Percentiles rank a stretch among this genome's conserved stretches.
Evolutionary conservation across 2,888 invertebrate genomes (phyloP).

Genomic region (Agelastica alni): DNA sequence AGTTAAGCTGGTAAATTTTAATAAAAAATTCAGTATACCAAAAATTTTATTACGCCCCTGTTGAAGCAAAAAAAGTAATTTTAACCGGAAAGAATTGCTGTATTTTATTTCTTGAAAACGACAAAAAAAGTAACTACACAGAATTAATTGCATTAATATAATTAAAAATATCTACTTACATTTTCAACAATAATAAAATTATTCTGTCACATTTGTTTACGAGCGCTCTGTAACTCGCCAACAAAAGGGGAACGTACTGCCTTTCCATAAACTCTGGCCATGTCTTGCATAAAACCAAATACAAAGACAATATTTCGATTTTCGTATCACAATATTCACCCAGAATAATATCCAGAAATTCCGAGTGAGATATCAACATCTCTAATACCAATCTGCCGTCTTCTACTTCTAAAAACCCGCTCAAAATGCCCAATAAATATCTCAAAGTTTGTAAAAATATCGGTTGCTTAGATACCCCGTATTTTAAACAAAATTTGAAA

Average conservation of each 20-base stretch:
- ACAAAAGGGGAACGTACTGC: constrained; percentile 73
- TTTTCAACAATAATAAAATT: constrained; percentile 71
- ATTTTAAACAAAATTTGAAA: constrained; percentile 68
- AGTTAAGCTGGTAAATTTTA: too few species aligned
- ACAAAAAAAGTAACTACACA: too few species aligned
- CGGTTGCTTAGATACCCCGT: constrained; percentile 58
- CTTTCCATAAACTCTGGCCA: constrained; percentile 68
- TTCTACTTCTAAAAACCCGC: constrained; percentile 57
- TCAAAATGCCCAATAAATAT: constrained; percentile 62
- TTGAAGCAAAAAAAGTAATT: too few species aligned
- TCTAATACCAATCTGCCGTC: constrained; percentile 66
- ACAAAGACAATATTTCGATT: constrained; percentile 64
- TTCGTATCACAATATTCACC: constrained; percentile 57
- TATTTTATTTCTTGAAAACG: too few species aligned
- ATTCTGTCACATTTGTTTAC: constrained; percentile 71
- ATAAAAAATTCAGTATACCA: too few species aligned
- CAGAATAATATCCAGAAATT: constrained; percentile 72
- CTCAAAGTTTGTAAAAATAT: constrained; percentile 58
- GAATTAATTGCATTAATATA: too few species aligned
- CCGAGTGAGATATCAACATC: constrained; percentile 77
- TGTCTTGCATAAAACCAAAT: constrained; percentile 66
- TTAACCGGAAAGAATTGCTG: too few species aligned
- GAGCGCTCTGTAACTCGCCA: constrained; percentile 80
- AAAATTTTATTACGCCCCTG: too few species aligned
- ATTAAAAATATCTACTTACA: constrained; percentile 57